Evolutionary conservation across 2,888 invertebrate species (phyloP), one percentile per base, ranked within the genome.

Genomic region (Lomographa bimaculata): DNA sequence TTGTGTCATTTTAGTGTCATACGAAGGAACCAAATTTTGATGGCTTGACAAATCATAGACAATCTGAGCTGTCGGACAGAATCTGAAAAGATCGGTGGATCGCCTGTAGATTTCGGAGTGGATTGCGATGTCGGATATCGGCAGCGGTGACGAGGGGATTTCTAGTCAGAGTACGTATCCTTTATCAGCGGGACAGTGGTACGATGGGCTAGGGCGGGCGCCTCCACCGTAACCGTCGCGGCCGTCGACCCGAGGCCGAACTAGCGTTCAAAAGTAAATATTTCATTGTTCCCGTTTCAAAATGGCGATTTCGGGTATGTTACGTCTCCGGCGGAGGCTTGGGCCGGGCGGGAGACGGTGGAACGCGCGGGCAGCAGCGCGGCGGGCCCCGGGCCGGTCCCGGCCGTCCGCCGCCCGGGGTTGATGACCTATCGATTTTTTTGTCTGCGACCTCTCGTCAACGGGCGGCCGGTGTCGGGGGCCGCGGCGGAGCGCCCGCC

Each of bases 101-200:
- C 75, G 86, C 82, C 71, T 75, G 85, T 86, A 83, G 79, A 84
- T 75, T 78, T 85, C 80, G 86, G 86, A 84, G 86, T 81, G 86
- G 84, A 83, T 90, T 91, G 89, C 82, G 79, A 94, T 94, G 94
- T 94, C 94, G 91, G 94, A 94, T 92, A 92, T 93, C 91, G 94
- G 93, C 89, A 94, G 93, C 90, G 93, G 93, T 82, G 93, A 94
- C 92, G 94, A 94, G 89, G 93, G 93, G 84, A 91, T 92, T 90
- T 92, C 93, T 91, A 93, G 93, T 91, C 93, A 93, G 92, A 93
- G 94, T 94, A 92, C 91, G 93, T 93, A 89, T 81, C 71, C 69
- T 73, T 76, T 76, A 71, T 68, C 64, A 72, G 66, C 63, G 62
- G 67, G 56, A 56, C 60, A 68, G 50, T 53, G 59, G 65, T 65